Evolutionary conservation across 2,888 invertebrate species (phyloP), one percentile per base, ranked within the genome.

Genomic region (Meteorus cinctellus): DNA sequence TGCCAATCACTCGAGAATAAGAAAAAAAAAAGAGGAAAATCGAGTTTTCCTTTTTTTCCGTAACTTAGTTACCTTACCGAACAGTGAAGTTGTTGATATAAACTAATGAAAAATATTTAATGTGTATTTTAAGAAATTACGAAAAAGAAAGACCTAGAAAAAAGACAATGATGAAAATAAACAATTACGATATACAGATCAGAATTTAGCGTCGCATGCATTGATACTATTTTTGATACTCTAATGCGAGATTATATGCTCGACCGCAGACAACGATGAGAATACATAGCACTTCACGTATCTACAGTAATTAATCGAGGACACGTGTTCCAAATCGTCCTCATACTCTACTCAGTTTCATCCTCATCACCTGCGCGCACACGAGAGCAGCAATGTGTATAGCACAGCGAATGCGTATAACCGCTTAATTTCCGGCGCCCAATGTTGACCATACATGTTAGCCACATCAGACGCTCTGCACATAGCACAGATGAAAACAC

Each of bases 371-470:
- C 45, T 14, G 63, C 6, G 19, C 14, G 12, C 14, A 68, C n/a
- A 60, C 41, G 48, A 24, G 29, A 31, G 36, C 16, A 29, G 31
- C 34, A 27, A 67, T 63, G 60, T 66, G 63, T 77, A 71, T 59
- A 70, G 16, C 48, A 51, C 19, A 6, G 36, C 73, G 70, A 73
- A 55, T 65, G 29, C 65, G 70, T 55, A 71, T 75, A 75, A 66
- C 71, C 66, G 65, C 80, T 78, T 82, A 78, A 82, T 82, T 80
- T 79, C 76, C 75, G 55, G 29, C n/a, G 41, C 19, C 75, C 27
- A 34, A 69, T 67, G 68, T 55, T 69, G 34, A 55, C 27, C 45
- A 45, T 29, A 27, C 36, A 66, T 31, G 41, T 41, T 41, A 4
- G 55, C 55, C 10, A 8, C 1, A 19, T 24, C 55, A 55, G 19